phyloP scores from a whole-genome alignment of 2,888 invertebrate species.

The Norana najaformis region DNA sequence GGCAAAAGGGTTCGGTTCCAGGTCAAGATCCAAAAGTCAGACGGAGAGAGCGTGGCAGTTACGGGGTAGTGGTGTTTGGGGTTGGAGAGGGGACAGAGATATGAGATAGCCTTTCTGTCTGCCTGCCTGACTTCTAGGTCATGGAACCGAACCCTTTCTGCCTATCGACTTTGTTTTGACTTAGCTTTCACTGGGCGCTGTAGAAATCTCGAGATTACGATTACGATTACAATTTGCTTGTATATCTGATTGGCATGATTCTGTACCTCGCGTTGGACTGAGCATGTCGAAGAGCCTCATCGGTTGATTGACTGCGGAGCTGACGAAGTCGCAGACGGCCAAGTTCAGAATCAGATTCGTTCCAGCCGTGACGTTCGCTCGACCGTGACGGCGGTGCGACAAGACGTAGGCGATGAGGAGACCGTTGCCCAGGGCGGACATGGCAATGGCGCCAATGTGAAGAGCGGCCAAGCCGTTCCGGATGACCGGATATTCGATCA shows the following conservation, averaged over 20 bases:
- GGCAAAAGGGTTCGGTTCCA: too few species aligned
- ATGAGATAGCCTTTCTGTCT: too few species aligned
- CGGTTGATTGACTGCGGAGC: constrained; percentile 36
- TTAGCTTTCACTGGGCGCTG: too few species aligned
- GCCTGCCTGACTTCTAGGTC: too few species aligned
- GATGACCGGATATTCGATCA: constrained; percentile 36
- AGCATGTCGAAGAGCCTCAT: constrained; percentile 39
- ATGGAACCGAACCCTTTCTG: too few species aligned
- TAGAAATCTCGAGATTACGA: too few species aligned
- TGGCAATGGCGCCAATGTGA: constrained; percentile 32
- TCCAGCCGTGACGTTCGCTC: constrained; percentile 32
- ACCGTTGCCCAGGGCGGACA: constrained; percentile 40
- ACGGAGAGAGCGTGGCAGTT: too few species aligned
- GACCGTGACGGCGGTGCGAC: not conserved
- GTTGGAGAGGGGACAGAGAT: too few species aligned
- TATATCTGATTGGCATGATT: not conserved
- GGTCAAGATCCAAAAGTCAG: too few species aligned
- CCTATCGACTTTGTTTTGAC: too few species aligned
- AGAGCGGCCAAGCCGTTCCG: constrained; percentile 35
- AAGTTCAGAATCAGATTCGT: constrained; percentile 42
- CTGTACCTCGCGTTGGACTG: constrained; percentile 18
- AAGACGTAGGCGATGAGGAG: constrained; percentile 40
- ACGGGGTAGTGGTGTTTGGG: too few species aligned
- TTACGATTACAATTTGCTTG: not conserved
- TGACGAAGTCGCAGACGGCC: constrained; percentile 42